Base-by-base conservation (phyloP, 2,113 vertebrate species). In the Bagarius yarrelli region DNA sequence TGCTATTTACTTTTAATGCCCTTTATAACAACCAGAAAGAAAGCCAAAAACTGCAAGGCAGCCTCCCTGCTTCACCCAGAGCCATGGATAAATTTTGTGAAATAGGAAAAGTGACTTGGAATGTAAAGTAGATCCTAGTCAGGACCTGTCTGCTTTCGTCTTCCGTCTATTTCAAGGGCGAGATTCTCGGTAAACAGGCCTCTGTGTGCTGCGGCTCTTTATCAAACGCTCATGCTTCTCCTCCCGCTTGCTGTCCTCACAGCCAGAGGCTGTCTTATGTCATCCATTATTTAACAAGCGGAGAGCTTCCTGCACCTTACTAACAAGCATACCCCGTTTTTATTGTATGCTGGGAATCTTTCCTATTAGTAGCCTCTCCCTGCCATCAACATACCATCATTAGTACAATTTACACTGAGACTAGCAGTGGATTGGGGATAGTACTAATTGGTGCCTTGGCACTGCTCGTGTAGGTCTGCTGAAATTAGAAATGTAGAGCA, bases 271-370 rank as follows among this genome's bases (percentile, higher is more conserved):
- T 53, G 70, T 81, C 78, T 83, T 69, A 78, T 81, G 84, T 67
- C 81, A 83, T 85, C 79, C 55, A 83, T 83, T 85, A 83, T 85
- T 85, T 83, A 85, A 74, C 60, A 74, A 85, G 79, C 81, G 13
- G 30, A 83, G 53, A 66, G 70, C 70, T 75, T 59, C 67, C 60
- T 69, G 81, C 81, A 71, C 84, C 74, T 81, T 76, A 56, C 78
- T 85, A 85, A 85, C 84, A 85, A 83, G 84, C 74, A 71, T 50
- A 32, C 52, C 57, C 50, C 40, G 64, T 40, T 79, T 71, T 52
- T 21, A 64, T 70, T 74, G 32, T 81, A 75, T 75, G 61, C 78
- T 61, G 59, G 75, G 74, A 76, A 78, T 74, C 53, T 66, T 32
- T 67, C 40, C 77, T 70, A 82, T 80, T 85, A 80, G 55, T 55